These are phyloP conservation scores for Saccopteryx leptura DNA, from an alignment of 2,113 vertebrate species.

Conservation along the genomic window DNA sequence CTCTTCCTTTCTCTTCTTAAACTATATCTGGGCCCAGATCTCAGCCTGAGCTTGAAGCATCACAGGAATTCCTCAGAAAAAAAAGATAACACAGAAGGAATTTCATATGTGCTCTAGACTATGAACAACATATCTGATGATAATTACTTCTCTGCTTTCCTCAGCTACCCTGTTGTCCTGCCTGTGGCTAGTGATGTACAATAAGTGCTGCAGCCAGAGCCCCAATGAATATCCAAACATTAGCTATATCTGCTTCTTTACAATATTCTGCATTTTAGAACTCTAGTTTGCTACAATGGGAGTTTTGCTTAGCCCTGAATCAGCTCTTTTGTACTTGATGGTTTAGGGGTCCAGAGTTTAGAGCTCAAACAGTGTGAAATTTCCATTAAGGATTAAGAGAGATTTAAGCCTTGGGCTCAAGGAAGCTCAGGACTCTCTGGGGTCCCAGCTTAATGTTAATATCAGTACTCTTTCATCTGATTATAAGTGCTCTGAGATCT, in stretches of 20 bases:
- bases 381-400: neutral
- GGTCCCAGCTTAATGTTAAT: neutral
- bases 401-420: neutral
- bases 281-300: neutral
- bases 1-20: neutral
- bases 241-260: neutral
- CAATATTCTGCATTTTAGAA: neutral
- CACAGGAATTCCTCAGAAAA: neutral
- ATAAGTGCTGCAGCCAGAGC: neutral
- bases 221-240: neutral
- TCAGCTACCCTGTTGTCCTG: neutral
- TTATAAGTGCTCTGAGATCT: neutral
- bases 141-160: too few species aligned
- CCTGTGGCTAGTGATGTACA: neutral
- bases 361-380: neutral
- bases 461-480: neutral
- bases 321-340: neutral
- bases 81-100: neutral
- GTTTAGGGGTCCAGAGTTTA: neutral
- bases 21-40: neutral
- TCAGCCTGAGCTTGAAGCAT: neutral
- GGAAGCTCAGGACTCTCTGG: neutral
- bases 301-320: neutral
- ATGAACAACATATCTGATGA: accelerated
- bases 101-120: neutral